Percentiles rank a stretch among this genome's conserved stretches.
These are phyloP conservation scores for Catajapyx aquilonaris DNA, from an alignment of 1,140 invertebrate species.

Conservation along the genomic window DNA sequence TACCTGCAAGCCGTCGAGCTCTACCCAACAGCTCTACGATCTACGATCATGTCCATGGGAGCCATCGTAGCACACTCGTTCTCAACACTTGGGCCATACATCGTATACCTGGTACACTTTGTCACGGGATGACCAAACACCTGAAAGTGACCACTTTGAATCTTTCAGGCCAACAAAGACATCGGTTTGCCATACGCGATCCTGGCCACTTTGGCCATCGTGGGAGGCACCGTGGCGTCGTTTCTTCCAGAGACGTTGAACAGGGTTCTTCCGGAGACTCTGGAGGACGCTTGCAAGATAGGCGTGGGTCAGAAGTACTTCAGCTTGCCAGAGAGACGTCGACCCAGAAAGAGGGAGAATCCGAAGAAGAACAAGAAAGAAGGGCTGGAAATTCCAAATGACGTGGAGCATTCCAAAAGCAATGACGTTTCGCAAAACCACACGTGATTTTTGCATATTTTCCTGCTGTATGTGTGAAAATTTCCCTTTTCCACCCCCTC, in stretches of 20 bases:
- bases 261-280: slow-evolving; percentile 16
- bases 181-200: slow-evolving; percentile 14
- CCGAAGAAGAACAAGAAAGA: too few relatives aligned
- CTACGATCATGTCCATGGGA: slow-evolving; percentile 37
- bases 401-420: too few relatives aligned
- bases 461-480: too few relatives aligned
- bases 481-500: too few relatives aligned
- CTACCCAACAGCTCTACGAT: slow-evolving; percentile 41
- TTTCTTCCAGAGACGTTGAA: slow-evolving; percentile 21
- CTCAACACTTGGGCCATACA: slow-evolving; percentile 23
- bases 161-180: slow-evolving; percentile 4
- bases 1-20: slow-evolving; percentile 41
- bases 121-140: background rate
- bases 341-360: too few relatives aligned
- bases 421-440: too few relatives aligned
- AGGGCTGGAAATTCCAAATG: too few relatives aligned
- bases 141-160: background rate
- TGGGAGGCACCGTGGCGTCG: slow-evolving; percentile 14
- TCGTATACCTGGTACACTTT: slow-evolving; percentile 25
- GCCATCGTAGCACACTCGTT: slow-evolving; percentile 31
- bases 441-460: too few relatives aligned
- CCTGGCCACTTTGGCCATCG: slow-evolving; percentile 13
- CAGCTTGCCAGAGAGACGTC: too few relatives aligned
- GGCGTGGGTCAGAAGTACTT: slow-evolving; percentile 19
- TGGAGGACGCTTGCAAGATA: slow-evolving; percentile 20